Evolutionary conservation across 2,113 vertebrate species (phyloP), one percentile per base, ranked within the genome.

Genomic region (Engraulis encrasicolus): DNA sequence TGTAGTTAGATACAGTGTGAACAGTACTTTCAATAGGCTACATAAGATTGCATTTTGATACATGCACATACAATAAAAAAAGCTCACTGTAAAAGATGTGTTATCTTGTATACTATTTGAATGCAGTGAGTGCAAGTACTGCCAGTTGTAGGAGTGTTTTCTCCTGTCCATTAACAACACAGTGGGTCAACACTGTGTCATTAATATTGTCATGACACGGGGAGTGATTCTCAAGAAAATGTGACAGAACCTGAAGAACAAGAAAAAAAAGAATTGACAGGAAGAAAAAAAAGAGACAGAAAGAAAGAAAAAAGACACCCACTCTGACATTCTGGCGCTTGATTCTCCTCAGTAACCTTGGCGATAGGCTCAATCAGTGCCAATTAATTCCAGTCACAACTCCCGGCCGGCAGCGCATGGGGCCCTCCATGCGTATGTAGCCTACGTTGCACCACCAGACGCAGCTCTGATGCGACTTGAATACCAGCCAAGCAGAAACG

Each of bases 311-410:
- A 71, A 74, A 36, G 7, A 74, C 66, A 74, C 66, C 27, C 66
- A 74, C 31, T 31, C 66, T 17, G 91, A 92, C 92, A 94, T 92
- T 93, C 90, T 86, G 50, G 83, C 84, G 87, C 92, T 93, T 92
- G 90, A 94, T 93, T 92, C 86, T 87, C 86, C 89, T 90, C 92
- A 91, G 90, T 94, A 94, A 94, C 94, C 94, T 95, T 94, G 94
- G 90, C 89, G 89, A 93, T 94, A 86, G 87, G 90, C 85, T 94
- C 93, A 92, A 93, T 93, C 91, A 92, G 89, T 82, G 89, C 81
- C 88, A 92, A 94, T 94, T 93, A 92, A 95, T 95, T 95, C 92
- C 87, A 93, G 93, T 94, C 94, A 94, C 92, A 91, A 86, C 86
- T 90, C 85, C 84, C n/a, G n/a, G 61, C 84, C 86, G n/a, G n/a